Evolutionary conservation across 2,113 vertebrate genomes (phyloP), one percentile per base, ranked within the genome.

Genomic region (Neogale vison): DNA sequence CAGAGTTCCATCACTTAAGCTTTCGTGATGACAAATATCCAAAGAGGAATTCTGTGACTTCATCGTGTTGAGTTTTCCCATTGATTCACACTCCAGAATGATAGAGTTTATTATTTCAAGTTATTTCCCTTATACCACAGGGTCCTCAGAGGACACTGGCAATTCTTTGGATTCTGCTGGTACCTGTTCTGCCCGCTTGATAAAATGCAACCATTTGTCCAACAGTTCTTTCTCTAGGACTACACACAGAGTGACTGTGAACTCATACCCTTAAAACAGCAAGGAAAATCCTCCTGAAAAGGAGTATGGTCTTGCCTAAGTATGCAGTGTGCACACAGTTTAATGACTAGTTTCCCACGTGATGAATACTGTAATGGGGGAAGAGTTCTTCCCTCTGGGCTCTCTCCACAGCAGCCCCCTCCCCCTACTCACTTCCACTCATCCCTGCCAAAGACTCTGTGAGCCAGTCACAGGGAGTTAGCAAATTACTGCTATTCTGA

Each of bases 71-170:
- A 34, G 1, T 6, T 93, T 95, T 76, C 67, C 39, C 77, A 83
- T 67, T 67, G 65, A 26, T 42, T 77, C 55, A 87, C 6, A 59
- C 6, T 39, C 17, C n/a, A 47, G 50, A 95, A 65, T 14, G 10
- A 50, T 57, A 71, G 7, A 61, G 95, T 52, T 98, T 98, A 96
- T 92, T 96, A 92, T 98, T 97, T 98, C 69, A 96, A 96, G 86
- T 97, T 93, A 97, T 98, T 96, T 96, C 94, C 96, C 96, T 93
- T 95, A 94, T 90, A 77, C 84, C 79, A 77, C 26, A 90, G 82
- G 87, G 96, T 95, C 15, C 13, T 84, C 55, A 96, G 77, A 95
- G 96, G 95, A 95, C 95, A 98, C 74, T 88, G 67, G 69, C 45
- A 96, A n/a, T 79, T 42, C 76, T 95, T 59, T 59, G 39, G 55